Evolutionary conservation across 1,140 invertebrate genomes (phyloP), one percentile per base, ranked within the genome.

Genomic region (Lepidurus arcticus): DNA sequence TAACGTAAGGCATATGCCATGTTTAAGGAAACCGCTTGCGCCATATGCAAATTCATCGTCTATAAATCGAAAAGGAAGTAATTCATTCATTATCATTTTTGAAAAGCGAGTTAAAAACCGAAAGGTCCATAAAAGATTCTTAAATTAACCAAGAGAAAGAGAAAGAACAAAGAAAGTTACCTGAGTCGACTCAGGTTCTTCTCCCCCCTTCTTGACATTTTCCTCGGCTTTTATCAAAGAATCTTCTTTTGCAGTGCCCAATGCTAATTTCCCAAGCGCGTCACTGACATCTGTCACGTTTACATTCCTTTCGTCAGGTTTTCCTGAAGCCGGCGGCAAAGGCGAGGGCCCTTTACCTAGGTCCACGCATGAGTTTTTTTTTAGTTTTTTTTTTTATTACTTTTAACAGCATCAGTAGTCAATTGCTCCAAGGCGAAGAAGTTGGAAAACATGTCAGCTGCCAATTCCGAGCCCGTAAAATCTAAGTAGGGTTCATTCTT

Each of bases 1-100:
- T 65, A 76, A 47, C 76, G 76, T 16, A 76, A 11, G 7, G 76
- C 76, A 21, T 65, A 65, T 21, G 76, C 76, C 76, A 76, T 76
- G 11, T 76, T 76, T 1, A 76, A 53, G 26, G 76, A 76, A 16
- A 53, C 42, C 7, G 76, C 44, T 65, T 65, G 53, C 6, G 53
- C 53, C 53, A 65, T 65, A 21, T 65, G 53, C 9, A 65, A 65
- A 65, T 8, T 65, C 53, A 21, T 13, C 53, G 53, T 1, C 53
- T 34, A 3, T 65, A 65, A 21, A 65, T 1, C 16, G 21, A 21
- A 65, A 65, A 65, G 1, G n/a, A 65, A 65, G 8, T 16, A 65
- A 1, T 13, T 65, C 7, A 47, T 47, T 47, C 45, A 7, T 7
- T 47, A 47, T 6, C 45, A 2, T 16, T 47, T 16, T 16, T 7